Evolutionary conservation across 2,797 vertebrate genomes (phyloP).

Genomic region (Picus viridis): DNA sequence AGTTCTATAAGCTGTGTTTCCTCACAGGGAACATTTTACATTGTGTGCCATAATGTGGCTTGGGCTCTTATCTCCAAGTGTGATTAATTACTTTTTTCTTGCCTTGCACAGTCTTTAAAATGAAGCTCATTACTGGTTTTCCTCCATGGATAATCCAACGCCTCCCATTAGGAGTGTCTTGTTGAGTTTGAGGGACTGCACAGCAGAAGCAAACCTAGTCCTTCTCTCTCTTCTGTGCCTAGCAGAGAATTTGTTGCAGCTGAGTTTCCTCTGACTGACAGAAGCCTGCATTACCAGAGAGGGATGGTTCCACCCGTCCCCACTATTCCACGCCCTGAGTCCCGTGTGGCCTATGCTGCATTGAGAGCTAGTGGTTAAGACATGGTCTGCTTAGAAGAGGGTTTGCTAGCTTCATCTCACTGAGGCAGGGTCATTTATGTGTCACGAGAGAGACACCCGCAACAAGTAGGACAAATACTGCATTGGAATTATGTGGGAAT

Average conservation of each 20-base stretch:
- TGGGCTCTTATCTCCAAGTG: slow-evolving; percentile 1
- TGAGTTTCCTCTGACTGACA: not conserved
- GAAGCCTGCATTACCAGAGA: not conserved
- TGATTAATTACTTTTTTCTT: not conserved
- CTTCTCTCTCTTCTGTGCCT: not conserved
- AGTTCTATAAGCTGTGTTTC: not conserved
- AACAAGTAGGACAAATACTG: not conserved
- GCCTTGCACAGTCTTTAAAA: not conserved
- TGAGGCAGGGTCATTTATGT: not conserved
- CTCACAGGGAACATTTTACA: not conserved
- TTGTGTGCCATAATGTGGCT: not conserved
- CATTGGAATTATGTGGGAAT: slow-evolving; percentile 3
- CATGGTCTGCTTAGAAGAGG: not conserved
- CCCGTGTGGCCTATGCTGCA: not conserved
- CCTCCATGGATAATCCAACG: not conserved
- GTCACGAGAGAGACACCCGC: not conserved
- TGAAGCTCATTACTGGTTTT: not conserved
- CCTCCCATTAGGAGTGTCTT: not conserved
- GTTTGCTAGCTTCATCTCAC: not conserved
- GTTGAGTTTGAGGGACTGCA: not conserved
- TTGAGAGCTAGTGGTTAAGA: not conserved
- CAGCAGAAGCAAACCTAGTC: not conserved
- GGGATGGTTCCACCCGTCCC: not conserved
- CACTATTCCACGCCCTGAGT: rapidly evolving
- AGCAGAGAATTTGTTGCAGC: not conserved